Conservation (phyloP, 2,113 vertebrate genomes). For the Labrus mixtus region DNA sequence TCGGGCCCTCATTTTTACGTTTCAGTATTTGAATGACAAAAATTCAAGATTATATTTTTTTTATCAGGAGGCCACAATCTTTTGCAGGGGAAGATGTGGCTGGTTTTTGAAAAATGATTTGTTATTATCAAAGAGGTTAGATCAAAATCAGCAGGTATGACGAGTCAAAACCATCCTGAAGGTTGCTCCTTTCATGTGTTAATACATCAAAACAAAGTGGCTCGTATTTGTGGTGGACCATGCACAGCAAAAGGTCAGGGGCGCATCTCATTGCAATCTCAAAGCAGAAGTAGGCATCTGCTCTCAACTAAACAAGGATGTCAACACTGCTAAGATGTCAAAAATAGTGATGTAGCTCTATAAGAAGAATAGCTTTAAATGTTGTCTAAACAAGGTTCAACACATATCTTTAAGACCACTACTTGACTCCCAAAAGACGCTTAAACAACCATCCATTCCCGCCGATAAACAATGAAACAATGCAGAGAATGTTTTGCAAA, state of each 20-base stretch:
- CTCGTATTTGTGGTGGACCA: constrained; percentile 32
- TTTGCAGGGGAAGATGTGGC: not conserved
- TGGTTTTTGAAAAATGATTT: constrained; percentile 22
- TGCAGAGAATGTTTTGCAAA: not conserved
- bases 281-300: not conserved
- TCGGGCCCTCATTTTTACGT: constrained; percentile 11
- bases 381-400: not conserved
- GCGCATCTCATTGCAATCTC: constrained; percentile 35
- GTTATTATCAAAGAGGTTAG: constrained; percentile 24
- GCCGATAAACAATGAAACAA: not conserved
- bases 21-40: too few relatives aligned
- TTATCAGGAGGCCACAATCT: not conserved
- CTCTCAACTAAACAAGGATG: not conserved
- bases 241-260: constrained; percentile 51
- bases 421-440: not conserved
- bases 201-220: constrained; percentile 56
- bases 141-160: constrained; percentile 23
- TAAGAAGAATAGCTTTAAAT: not conserved
- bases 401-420: not conserved
- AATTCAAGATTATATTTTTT: too few relatives aligned
- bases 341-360: too few relatives aligned
- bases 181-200: constrained; percentile 73
- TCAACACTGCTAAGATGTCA: too few relatives aligned
- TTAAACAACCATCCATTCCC: not conserved
- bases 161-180: constrained; percentile 34